These are phyloP conservation scores for Tenualosa ilisha DNA, from an alignment of 2,797 vertebrate species.

Conservation along the genomic window DNA sequence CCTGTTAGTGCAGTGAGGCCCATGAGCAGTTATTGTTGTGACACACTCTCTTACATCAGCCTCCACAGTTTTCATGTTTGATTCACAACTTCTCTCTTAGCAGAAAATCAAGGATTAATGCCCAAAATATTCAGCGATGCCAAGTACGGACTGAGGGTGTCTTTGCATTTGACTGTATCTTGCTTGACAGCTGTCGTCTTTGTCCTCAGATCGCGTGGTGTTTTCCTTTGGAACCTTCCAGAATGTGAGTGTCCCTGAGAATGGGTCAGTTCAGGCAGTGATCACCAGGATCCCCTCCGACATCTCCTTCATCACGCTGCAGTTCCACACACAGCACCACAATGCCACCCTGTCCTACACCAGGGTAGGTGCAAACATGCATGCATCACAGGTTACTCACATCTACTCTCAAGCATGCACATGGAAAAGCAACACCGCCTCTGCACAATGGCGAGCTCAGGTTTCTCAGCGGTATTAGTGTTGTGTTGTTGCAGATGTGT, in stretches of 20 bases:
- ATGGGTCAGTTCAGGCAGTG: conserved; percentile 78
- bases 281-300: conserved; percentile 79
- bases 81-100: neutral
- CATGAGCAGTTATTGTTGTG: neutral
- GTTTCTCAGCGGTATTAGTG: neutral
- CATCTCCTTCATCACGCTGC: conserved; percentile 82
- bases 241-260: conserved; percentile 79
- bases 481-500: neutral
- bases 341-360: conserved; percentile 85
- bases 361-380: conserved; percentile 68
- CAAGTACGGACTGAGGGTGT: neutral
- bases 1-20: neutral
- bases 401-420: neutral
- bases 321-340: conserved; percentile 85
- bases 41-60: neutral
- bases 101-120: neutral
- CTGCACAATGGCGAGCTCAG: no score
- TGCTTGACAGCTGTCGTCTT: neutral
- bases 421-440: no score
- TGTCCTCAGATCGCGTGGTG: conserved; percentile 76
- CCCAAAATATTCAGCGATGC: neutral
- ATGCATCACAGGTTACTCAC: neutral
- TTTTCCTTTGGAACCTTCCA: conserved; percentile 86
- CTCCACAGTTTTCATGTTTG: neutral
- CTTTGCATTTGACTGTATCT: neutral